Percentiles rank a stretch among this genome's conserved stretches.
phyloP scores from a whole-genome alignment of 1,140 invertebrate genomes.

The Euschistus heros region DNA sequence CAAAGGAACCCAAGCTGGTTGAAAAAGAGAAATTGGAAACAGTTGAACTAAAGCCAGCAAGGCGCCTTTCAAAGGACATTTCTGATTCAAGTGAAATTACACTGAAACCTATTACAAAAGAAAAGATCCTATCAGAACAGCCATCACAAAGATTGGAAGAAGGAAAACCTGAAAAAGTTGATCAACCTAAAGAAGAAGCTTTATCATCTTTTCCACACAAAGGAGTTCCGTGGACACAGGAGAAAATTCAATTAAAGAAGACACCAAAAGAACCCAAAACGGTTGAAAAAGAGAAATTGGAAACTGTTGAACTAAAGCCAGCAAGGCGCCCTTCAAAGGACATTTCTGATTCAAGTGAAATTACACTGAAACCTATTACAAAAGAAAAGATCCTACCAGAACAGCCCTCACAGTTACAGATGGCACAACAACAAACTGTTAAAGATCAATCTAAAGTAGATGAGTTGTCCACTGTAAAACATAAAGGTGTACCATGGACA shows the following conservation, averaged over 20 bases:
- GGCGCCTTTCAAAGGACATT: slow-evolving; percentile 20
- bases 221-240: slow-evolving; percentile 34
- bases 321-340: not conserved
- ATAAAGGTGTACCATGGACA: slow-evolving; percentile 32
- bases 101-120: slow-evolving; percentile 26
- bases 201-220: not conserved
- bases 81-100: slow-evolving; percentile 31
- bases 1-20: slow-evolving; percentile 27
- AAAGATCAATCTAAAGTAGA: too few relatives aligned
- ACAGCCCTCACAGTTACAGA: too few relatives aligned
- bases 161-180: not conserved
- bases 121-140: not conserved
- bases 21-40: slow-evolving; percentile 25
- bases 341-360: not conserved
- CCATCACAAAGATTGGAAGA: not conserved
- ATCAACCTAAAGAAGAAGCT: not conserved
- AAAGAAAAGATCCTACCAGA: too few relatives aligned
- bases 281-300: slow-evolving; percentile 31
- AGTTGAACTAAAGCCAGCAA: slow-evolving; percentile 38
- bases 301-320: slow-evolving; percentile 39
- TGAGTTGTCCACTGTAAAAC: slow-evolving; percentile 32
- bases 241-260: slow-evolving; percentile 34
- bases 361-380: not conserved
- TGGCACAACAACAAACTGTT: too few relatives aligned
- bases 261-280: slow-evolving; percentile 30